phyloP scores from a whole-genome alignment of 2,113 vertebrate species.

The Ctenomys sociabilis region DNA sequence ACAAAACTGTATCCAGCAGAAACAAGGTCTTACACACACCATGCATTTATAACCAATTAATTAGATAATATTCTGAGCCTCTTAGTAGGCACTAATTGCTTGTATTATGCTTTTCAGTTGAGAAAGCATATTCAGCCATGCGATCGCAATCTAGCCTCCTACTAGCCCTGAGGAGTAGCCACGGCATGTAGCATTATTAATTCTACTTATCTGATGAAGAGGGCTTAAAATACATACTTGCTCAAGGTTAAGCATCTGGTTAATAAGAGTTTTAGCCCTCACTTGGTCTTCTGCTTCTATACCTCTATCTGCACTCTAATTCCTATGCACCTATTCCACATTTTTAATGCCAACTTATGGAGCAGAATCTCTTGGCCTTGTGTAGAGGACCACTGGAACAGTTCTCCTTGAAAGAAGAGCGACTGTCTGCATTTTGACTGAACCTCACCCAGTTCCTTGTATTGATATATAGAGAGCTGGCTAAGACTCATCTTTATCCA shows the following conservation, averaged over 20 bases:
- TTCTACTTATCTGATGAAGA: slow-evolving; percentile 45
- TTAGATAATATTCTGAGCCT: slow-evolving; percentile 17
- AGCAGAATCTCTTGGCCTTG: not conserved
- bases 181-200: slow-evolving; percentile 14
- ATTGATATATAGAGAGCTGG: too few relatives aligned
- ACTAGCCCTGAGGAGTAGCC: not conserved
- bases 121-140: not conserved
- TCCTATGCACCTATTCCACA: not conserved
- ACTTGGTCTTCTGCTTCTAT: not conserved
- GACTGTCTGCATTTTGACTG: too few relatives aligned
- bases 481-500: too few relatives aligned
- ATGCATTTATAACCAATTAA: slow-evolving; percentile 58
- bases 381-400: too few relatives aligned
- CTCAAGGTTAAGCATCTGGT: not conserved
- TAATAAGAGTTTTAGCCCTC: not conserved
- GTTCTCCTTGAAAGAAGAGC: too few relatives aligned
- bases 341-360: slow-evolving; percentile 20
- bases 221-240: slow-evolving; percentile 1
- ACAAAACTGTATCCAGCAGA: not conserved
- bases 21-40: slow-evolving; percentile 35
- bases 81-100: slow-evolving; percentile 46
- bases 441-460: too few relatives aligned
- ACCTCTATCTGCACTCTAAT: not conserved
- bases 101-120: slow-evolving; percentile 27
- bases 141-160: not conserved